phyloP scores from a whole-genome alignment of 2,797 vertebrate genomes.

The Mycteria americana region DNA sequence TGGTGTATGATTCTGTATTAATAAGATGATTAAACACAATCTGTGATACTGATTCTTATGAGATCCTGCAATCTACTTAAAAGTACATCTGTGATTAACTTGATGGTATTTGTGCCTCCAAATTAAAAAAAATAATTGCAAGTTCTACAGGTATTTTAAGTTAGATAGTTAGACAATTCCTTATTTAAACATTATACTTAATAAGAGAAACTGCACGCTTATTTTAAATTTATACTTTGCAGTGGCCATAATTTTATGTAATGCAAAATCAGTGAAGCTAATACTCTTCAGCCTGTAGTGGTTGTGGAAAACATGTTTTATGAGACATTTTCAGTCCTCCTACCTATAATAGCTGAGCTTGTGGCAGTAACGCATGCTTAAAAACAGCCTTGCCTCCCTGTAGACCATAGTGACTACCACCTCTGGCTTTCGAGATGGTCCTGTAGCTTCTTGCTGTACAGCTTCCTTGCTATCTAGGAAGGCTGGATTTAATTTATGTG shows the following conservation, averaged over 20 bases:
- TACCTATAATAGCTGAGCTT: not conserved
- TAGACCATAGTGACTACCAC: not conserved
- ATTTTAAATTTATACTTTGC: not conserved
- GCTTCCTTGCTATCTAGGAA: not conserved
- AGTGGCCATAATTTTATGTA: not conserved
- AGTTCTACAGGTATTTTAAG: not conserved
- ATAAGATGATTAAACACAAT: not conserved
- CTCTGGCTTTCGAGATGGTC: not conserved
- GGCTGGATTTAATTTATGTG: not conserved
- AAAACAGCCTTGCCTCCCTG: not conserved
- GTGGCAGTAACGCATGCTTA: not conserved
- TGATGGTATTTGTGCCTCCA: not conserved
- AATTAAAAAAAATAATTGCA: not conserved
- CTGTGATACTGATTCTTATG: not conserved
- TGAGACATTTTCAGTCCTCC: not conserved
- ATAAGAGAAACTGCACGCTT: not conserved
- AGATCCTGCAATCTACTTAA: not conserved
- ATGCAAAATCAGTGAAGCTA: not conserved
- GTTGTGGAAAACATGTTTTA: not conserved
- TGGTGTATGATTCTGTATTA: not conserved
- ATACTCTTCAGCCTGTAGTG: not conserved
- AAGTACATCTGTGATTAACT: not conserved
- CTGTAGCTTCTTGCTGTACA: not conserved
- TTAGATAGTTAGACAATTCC: not conserved
- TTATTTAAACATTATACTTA: not conserved